A percentile compares a stretch with the other conserved stretches of the same genome.
Evolutionary conservation across 2,113 vertebrate species (phyloP).

Genomic region (Microtus oregoni): DNA sequence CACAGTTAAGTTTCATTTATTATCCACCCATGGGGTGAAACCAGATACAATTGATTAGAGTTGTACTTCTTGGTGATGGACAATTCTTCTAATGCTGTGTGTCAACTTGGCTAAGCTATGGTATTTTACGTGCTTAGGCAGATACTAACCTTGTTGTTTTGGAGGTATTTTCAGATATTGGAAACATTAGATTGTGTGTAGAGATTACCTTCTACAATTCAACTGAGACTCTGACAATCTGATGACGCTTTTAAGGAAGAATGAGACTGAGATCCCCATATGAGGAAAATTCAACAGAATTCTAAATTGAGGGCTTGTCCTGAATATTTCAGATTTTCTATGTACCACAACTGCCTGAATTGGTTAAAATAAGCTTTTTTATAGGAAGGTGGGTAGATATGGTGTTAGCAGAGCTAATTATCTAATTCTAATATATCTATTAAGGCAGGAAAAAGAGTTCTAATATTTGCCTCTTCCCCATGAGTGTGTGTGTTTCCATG

Average conservation of each 20-base stretch:
- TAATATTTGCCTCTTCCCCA: not conserved
- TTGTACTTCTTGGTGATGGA: not conserved
- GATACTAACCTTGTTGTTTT: not conserved
- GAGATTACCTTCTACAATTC: conserved; percentile 10
- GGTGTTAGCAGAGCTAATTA: not conserved
- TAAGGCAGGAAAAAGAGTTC: not conserved
- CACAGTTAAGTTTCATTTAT: not conserved
- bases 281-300: not conserved
- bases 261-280: not conserved
- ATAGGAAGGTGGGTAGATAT: not conserved
- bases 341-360: not conserved
- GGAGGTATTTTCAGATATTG: conserved; percentile 17
- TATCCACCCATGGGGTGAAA: not conserved
- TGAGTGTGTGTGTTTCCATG: not conserved
- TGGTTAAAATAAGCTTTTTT: not conserved
- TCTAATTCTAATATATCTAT: not conserved
- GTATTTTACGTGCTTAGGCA: not conserved
- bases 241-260: not conserved
- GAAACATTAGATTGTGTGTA: not conserved
- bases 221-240: conserved; percentile 7
- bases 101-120: not conserved
- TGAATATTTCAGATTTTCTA: not conserved
- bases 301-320: not conserved
- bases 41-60: not conserved
- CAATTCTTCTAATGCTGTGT: not conserved